Evolutionary conservation across 2,797 vertebrate genomes (phyloP), one percentile per base, ranked within the genome.

Genomic region (Manis pentadactyla): DNA sequence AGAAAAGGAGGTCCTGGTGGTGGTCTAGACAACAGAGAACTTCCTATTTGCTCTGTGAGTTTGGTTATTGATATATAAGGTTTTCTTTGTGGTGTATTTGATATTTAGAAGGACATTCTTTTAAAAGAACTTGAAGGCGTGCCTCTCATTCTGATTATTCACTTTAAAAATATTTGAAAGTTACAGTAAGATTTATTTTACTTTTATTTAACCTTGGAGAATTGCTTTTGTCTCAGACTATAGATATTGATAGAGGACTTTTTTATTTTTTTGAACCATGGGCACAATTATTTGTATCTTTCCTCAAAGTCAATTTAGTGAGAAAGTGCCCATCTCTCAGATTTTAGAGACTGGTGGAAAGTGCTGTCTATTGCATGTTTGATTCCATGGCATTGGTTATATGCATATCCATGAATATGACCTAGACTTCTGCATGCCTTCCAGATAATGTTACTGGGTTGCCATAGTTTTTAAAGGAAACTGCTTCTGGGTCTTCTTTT

Each of bases 21-120:
- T 95, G 87, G 95, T 94, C 96, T 94, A 93, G 94, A 31, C 34
- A 87, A 49, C 61, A 94, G 89, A 77, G 92, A 46, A 73, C 71
- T 53, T 84, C 84, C 75, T 97, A 51, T 96, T 96, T 96, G 94
- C 71, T 90, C 82, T 68, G 98, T 97, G 74, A 87, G 95, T 97
- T 98, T 97, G 96, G 93, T 88, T 95, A 95, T 53, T 82, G 69
- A 46, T 82, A 37, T 66, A 71, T 34, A 23, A 96, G 94, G 93
- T 97, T 93, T 97, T 69, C 73, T 97, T 96, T 97, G 77, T 97
- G 85, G 91, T 97, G 61, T 11, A 90, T 89, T 75, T 97, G 93
- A 79, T 93, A 75, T 10, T 97, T 96, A 57, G 95, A 84, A 97
- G 94, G 46, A 75, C 64, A 27, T 51, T 83, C 68, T 84, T 88